Percentiles rank a stretch among this genome's conserved stretches.
These are phyloP conservation scores for Drosophila trapezifrons DNA, from an alignment of 1,140 invertebrate genomes.

Conservation along the genomic window DNA sequence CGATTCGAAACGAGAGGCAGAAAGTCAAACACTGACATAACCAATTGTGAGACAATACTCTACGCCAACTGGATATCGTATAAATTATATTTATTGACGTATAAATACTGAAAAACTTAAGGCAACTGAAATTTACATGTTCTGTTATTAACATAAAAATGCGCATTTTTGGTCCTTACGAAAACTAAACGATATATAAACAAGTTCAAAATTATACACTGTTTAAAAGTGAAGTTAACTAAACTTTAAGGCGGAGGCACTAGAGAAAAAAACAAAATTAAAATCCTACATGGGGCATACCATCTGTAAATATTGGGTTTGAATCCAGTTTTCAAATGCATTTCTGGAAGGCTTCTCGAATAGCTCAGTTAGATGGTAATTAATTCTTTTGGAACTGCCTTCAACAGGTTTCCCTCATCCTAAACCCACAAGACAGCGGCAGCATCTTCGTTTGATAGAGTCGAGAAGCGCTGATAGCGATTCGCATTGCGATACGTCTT, in stretches of 20 bases:
- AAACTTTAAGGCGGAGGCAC: constrained; percentile 41
- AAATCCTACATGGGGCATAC: constrained; percentile 6
- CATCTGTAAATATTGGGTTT: constrained; percentile 16
- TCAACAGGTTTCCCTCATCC: constrained; percentile 1
- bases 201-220: constrained; percentile 4
- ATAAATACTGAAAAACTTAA: constrained; percentile 76
- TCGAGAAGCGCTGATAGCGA: constrained; percentile 80
- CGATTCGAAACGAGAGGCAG: constrained; percentile 40
- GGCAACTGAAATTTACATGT: constrained; percentile 45
- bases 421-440: constrained; percentile 80
- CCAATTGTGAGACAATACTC: background rate
- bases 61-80: constrained; percentile 3
- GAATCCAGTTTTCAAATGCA: background rate
- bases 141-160: constrained; percentile 61
- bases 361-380: background rate
- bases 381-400: background rate
- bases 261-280: constrained; percentile 46
- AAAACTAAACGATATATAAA: constrained; percentile 33
- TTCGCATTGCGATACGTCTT: constrained; percentile 78
- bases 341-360: background rate
- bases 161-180: constrained; percentile 46
- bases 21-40: constrained; percentile 33
- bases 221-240: constrained; percentile 17
- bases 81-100: constrained; percentile 56
- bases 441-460: constrained; percentile 78